Evolutionary conservation across 2,113 vertebrate species (phyloP), one percentile per base, ranked within the genome.

Genomic region (Neolamprologus sp.): DNA sequence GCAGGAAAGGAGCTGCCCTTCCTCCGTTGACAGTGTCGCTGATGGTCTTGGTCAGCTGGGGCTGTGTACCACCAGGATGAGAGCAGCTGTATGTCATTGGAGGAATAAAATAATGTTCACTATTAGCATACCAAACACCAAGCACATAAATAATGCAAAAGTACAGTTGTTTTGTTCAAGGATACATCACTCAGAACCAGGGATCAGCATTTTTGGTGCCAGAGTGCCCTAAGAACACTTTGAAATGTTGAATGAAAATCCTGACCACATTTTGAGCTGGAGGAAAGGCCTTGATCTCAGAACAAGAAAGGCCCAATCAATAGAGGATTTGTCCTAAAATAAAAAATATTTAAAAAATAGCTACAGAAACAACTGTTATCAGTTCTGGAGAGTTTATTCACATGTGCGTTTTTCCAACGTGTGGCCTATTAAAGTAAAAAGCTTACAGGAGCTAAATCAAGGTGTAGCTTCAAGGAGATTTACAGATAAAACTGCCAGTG

Each of bases 141-240:
- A 75, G 75, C 53, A 81, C 88, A 95, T 95, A 91, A 88, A 95
- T 94, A 95, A 94, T 92, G 83, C 88, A 89, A 45, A 85, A 83
- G 57, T 81, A 91, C 86, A 85, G 63, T 89, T 91, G 85, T 65
- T 87, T 51, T 87, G 80, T 91, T 89, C 90, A 94, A 90, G 87
- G 89, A 78, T 88, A 86, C 89, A 85, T 92, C 92, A 91, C 68
- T 93, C 92, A 90, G 85, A 91, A 81, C 8, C 40, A 80, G 79
- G 37, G 83, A 91, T 95, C 91, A 95, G 93, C 94, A 84, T 90
- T 95, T 94, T 92, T 83, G 75, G 87, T 83, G 80, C 89, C 92
- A 91, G 83, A 16, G n/a, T 84, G 85, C 80, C 82, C 45, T 47
- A 85, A 86, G 35, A 85, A 79, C 88, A 68, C 87, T 95, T 92